Percentiles rank a stretch among this genome's conserved stretches.
phyloP scores from a whole-genome alignment of 2,797 vertebrate species.

The Botia almorhae region DNA sequence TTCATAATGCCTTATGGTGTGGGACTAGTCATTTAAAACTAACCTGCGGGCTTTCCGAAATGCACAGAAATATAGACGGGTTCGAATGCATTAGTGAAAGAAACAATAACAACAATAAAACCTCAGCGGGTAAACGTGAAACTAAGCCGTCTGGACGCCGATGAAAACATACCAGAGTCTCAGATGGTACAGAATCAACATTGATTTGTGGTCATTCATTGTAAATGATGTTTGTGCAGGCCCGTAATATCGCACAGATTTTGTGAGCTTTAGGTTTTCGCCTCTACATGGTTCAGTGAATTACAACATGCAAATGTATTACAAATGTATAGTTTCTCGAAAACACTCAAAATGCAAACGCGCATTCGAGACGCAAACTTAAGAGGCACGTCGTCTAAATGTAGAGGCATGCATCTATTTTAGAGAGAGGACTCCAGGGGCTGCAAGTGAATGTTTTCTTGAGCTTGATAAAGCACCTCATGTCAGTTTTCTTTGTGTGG shows the following conservation, averaged over 20 bases:
- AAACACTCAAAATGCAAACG: background rate
- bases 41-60: conserved; percentile 47
- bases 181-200: conserved; percentile 25
- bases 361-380: conserved; percentile 19
- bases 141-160: background rate
- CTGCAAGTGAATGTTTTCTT: conserved; percentile 30
- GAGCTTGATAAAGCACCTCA: conserved; percentile 51
- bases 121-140: background rate
- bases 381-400: conserved; percentile 32
- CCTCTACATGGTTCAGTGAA: background rate
- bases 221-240: conserved; percentile 22
- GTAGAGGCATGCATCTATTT: conserved; percentile 48
- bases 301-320: background rate
- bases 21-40: conserved; percentile 43
- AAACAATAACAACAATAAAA: conserved; percentile 39
- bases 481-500: conserved; percentile 45
- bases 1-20: conserved; percentile 51
- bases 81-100: conserved; percentile 4
- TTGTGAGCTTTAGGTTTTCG: background rate
- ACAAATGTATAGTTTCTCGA: too few species aligned
- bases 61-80: conserved; percentile 12
- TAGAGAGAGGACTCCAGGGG: conserved; percentile 48
- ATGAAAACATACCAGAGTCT: background rate
- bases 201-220: conserved; percentile 18
- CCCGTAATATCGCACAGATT: background rate